phyloP scores from a whole-genome alignment of 2,113 vertebrate species.

The Corydoras maculifer region DNA sequence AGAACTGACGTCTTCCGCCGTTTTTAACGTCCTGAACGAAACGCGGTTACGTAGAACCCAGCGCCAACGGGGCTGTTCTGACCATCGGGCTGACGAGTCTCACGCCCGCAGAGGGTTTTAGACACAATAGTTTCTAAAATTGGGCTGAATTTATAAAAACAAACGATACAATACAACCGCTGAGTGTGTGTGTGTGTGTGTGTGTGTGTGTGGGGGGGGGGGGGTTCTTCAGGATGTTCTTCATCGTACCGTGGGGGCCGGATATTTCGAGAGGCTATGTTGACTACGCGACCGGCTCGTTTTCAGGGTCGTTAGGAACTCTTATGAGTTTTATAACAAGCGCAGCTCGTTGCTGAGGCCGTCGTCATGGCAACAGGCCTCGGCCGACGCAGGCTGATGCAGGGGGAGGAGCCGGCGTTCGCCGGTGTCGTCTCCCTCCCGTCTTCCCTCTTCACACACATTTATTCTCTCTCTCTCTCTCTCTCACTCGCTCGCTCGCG shows the following conservation, averaged over 20 bases:
- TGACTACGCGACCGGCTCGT: constrained; percentile 33
- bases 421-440: constrained; percentile 34
- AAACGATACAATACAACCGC: too few relatives aligned
- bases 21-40: too few relatives aligned
- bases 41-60: too few relatives aligned
- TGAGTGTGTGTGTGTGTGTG: too few relatives aligned
- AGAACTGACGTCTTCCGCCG: too few relatives aligned
- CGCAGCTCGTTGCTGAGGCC: constrained; percentile 33
- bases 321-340: constrained; percentile 47
- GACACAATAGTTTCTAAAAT: too few relatives aligned
- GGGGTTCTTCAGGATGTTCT: too few relatives aligned
- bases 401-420: constrained; percentile 35
- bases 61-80: too few relatives aligned
- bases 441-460: constrained; percentile 15
- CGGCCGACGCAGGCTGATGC: constrained; percentile 35
- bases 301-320: constrained; percentile 43
- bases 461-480: constrained; percentile 5
- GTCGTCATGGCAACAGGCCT: constrained; percentile 37
- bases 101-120: too few relatives aligned
- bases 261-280: constrained; percentile 25
- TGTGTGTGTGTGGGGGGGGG: too few relatives aligned
- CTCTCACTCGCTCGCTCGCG: not conserved
- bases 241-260: not conserved
- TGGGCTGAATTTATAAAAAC: too few relatives aligned
- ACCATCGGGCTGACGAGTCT: too few relatives aligned